phyloP scores from a whole-genome alignment of 2,797 vertebrate genomes.

The Bryconaethiops microstoma region DNA sequence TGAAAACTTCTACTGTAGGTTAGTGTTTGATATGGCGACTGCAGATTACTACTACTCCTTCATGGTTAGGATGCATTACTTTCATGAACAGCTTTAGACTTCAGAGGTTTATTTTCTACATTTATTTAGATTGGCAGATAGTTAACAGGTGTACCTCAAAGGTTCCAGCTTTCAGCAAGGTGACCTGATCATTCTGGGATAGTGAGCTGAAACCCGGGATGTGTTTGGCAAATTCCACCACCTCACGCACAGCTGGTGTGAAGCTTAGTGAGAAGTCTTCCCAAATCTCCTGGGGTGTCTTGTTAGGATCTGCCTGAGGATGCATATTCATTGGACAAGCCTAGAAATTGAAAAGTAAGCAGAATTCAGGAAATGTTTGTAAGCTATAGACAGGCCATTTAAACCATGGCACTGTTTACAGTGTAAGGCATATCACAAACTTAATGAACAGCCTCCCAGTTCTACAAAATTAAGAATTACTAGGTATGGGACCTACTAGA shows the following conservation, averaged over 20 bases:
- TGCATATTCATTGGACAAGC: constrained; percentile 92
- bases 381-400: neutral
- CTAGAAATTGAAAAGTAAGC: constrained; percentile 63
- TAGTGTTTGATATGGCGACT: neutral
- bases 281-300: constrained; percentile 89
- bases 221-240: constrained; percentile 92
- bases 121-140: neutral
- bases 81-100: neutral
- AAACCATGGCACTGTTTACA: neutral
- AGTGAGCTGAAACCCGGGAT: constrained; percentile 89
- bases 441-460: neutral
- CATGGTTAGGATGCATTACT: neutral
- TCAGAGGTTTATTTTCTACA: neutral
- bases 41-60: neutral
- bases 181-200: constrained; percentile 89
- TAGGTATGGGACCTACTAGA: no score
- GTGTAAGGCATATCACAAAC: neutral
- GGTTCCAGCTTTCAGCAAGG: constrained; percentile 92
- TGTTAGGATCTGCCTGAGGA: constrained; percentile 79
- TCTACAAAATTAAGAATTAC: neutral
- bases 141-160: constrained; percentile 82
- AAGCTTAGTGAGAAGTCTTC: constrained; percentile 94
- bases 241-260: constrained; percentile 89
- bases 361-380: neutral
- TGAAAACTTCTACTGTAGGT: neutral